These are phyloP conservation scores for Glaucidium brasilianum DNA, from an alignment of 2,113 vertebrate species.

Conservation along the genomic window DNA sequence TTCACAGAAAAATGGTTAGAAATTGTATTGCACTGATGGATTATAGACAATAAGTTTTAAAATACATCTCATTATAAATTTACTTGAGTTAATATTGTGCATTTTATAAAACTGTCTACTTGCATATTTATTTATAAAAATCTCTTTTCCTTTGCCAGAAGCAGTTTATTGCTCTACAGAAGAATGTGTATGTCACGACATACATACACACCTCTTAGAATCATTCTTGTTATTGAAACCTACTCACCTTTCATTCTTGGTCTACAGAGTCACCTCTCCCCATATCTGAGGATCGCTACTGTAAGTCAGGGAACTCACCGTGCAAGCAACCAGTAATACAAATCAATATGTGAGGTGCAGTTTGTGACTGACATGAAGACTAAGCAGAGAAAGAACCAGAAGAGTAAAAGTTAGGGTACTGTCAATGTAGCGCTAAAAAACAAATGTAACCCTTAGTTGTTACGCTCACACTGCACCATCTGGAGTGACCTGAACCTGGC, in stretches of 20 bases:
- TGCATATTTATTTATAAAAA: constrained; percentile 53
- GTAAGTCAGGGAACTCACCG: accelerated
- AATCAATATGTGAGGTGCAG: background rate
- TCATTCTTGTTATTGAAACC: background rate
- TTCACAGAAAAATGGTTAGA: constrained; percentile 59
- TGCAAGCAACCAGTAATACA: background rate
- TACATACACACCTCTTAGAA: background rate
- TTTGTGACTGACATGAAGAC: background rate
- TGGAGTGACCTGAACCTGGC: background rate
- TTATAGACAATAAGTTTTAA: constrained; percentile 43
- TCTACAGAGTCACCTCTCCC: background rate
- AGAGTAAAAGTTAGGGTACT: background rate
- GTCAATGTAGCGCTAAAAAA: background rate
- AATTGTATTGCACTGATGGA: constrained; percentile 26
- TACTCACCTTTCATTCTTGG: background rate
- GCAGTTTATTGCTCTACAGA: background rate
- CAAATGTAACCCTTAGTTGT: background rate
- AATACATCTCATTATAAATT: constrained; percentile 52
- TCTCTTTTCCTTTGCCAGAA: background rate
- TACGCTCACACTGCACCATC: background rate
- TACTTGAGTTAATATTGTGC: constrained; percentile 42
- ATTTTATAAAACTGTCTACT: constrained; percentile 50
- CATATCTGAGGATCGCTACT: accelerated
- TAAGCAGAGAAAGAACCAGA: background rate
- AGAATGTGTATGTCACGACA: background rate